phyloP scores from a whole-genome alignment of 2,113 vertebrate genomes.

The Brienomyrus brachyistius region DNA sequence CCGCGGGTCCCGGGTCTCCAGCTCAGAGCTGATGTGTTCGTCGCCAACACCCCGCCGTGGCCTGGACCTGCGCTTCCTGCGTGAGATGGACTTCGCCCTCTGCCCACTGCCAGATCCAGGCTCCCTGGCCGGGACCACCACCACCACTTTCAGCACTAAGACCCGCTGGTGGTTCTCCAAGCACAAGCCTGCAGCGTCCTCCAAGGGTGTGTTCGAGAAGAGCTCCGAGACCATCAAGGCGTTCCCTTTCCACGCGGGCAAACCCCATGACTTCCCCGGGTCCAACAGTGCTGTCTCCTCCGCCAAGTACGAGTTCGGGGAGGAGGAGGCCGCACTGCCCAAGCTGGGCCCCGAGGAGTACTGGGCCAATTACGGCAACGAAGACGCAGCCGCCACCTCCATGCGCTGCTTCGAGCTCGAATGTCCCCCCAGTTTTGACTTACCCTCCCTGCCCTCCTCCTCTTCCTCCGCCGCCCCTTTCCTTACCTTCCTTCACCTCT shows the following conservation, averaged over 20 bases:
- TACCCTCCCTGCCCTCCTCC: slow-evolving; percentile 41
- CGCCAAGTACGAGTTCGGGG: slow-evolving; percentile 63
- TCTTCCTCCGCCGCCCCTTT: slow-evolving; percentile 35
- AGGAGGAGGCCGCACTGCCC: slow-evolving; percentile 65
- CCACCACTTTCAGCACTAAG: slow-evolving; percentile 73
- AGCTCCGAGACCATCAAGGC: slow-evolving; percentile 70
- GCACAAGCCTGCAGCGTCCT: slow-evolving; percentile 76
- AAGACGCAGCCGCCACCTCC: slow-evolving; percentile 66
- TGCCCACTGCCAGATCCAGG: slow-evolving; percentile 74
- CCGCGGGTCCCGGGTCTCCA: slow-evolving; percentile 75
- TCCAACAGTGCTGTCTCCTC: slow-evolving; percentile 35
- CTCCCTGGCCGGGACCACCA: slow-evolving; percentile 65
- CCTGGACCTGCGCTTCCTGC: slow-evolving; percentile 79
- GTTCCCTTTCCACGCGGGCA: slow-evolving; percentile 55
- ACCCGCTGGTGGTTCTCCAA: slow-evolving; percentile 76
- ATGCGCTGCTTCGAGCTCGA: slow-evolving; percentile 68
- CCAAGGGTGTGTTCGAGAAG: slow-evolving; percentile 69
- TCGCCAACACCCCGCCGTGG: slow-evolving; percentile 72
- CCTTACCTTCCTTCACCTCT: slow-evolving; percentile 46
- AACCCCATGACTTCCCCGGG: slow-evolving; percentile 53
- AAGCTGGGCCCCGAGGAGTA: slow-evolving; percentile 75
- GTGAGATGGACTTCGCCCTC: slow-evolving; percentile 75
- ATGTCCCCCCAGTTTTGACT: slow-evolving; percentile 62
- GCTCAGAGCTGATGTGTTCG: slow-evolving; percentile 79
- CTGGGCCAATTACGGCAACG: slow-evolving; percentile 69